Conservation (phyloP, 2,888 invertebrate species). For the Lumbricus terrestris region DNA sequence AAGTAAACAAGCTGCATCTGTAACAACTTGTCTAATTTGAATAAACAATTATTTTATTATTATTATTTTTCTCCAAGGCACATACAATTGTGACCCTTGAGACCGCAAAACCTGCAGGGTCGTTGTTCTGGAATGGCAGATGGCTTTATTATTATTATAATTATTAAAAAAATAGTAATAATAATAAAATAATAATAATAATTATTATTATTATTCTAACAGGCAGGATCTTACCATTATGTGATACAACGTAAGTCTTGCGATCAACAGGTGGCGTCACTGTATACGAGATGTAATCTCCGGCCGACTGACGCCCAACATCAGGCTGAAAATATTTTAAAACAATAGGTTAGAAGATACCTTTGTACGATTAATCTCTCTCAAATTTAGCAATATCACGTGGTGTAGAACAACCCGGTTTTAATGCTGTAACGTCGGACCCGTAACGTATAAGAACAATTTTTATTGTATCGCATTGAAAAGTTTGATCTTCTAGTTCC, state of each 20-base stretch:
- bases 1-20: not conserved
- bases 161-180: too few species aligned
- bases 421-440: too few species aligned
- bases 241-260: not conserved
- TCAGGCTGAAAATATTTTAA: conserved; percentile 6
- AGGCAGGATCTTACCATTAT: not conserved
- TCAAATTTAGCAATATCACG: not conserved
- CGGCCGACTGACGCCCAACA: not conserved
- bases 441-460: too few species aligned
- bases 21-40: not conserved
- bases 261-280: not conserved
- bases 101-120: too few species aligned
- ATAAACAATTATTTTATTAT: not conserved
- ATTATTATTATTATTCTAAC: not conserved
- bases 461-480: too few species aligned
- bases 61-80: too few species aligned
- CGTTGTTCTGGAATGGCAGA: too few species aligned
- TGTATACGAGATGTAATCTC: not conserved
- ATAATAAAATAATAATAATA: too few species aligned
- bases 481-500: too few species aligned
- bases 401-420: not conserved
- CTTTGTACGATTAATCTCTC: not conserved
- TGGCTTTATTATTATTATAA: not conserved
- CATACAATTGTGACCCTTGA: too few species aligned
- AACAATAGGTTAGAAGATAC: not conserved